A percentile compares a stretch with the other conserved stretches of the same genome.
These are phyloP conservation scores for Apeltes quadracus DNA, from an alignment of 2,113 vertebrate genomes.

Conservation along the genomic window DNA sequence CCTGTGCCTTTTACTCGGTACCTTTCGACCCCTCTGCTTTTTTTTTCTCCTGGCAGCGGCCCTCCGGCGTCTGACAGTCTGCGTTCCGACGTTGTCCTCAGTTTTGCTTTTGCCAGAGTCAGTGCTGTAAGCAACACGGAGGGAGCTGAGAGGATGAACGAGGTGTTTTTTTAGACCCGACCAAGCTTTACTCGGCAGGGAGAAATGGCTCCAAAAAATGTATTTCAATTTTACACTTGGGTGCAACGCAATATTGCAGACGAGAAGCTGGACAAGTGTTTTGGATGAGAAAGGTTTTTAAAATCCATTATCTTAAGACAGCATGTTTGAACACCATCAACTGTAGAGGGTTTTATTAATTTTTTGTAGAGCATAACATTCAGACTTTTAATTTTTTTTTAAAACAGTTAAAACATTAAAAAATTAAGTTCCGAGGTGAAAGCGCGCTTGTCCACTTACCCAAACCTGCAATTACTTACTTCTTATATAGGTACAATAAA, in stretches of 20 bases:
- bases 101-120: conserved; percentile 17
- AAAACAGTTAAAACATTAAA: background rate
- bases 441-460: background rate
- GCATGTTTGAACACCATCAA: conserved; percentile 1
- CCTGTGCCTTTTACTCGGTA: conserved; percentile 18
- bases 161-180: conserved; percentile 41
- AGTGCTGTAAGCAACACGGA: conserved; percentile 21
- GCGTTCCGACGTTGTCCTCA: conserved; percentile 12
- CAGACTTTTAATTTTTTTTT: too few relatives aligned
- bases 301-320: conserved; percentile 27
- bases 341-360: background rate
- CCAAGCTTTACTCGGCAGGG: conserved; percentile 21
- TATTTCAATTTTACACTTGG: conserved; percentile 49
- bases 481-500: background rate
- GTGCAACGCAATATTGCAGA: conserved; percentile 22
- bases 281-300: conserved; percentile 1
- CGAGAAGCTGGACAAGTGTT: background rate
- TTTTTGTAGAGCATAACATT: background rate
- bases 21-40: conserved; percentile 3
- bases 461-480: conserved; percentile 7
- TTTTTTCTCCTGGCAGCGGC: conserved; percentile 27
- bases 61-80: conserved; percentile 28
- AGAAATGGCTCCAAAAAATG: conserved; percentile 33
- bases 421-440: background rate
- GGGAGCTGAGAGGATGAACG: conserved; percentile 33